phyloP scores from a whole-genome alignment of 2,797 vertebrate genomes.

The Leucoraja ocellata region DNA sequence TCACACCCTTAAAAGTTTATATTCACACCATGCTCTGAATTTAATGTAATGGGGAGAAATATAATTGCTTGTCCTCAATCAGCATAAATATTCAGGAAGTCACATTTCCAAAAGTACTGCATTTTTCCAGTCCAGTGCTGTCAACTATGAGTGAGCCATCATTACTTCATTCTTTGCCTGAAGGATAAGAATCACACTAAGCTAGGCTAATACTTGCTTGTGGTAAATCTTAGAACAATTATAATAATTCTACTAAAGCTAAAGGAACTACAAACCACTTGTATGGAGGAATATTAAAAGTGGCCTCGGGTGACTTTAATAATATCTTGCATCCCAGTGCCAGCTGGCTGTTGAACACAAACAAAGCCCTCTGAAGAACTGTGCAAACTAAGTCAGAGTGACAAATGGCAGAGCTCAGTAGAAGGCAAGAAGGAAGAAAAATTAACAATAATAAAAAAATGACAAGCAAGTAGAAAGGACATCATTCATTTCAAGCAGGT shows the following conservation, averaged over 20 bases:
- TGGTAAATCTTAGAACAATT: background rate
- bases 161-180: background rate
- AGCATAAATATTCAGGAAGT: background rate
- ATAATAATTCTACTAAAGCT: background rate
- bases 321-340: background rate
- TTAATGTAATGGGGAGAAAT: background rate
- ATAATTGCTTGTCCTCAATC: too few relatives aligned
- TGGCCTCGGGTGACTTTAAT: background rate
- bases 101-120: background rate
- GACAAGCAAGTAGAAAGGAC: background rate
- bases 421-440: background rate
- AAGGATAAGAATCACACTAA: background rate
- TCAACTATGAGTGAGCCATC: background rate
- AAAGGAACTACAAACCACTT: background rate
- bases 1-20: background rate
- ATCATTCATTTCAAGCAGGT: background rate
- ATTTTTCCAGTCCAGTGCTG: background rate
- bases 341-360: background rate
- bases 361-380: background rate
- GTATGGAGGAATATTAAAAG: background rate
- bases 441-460: background rate
- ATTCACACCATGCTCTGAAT: background rate
- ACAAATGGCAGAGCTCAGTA: background rate
- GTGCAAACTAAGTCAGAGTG: background rate
- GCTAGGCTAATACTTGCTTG: background rate